Conservation (phyloP, 2,113 vertebrate species). For the Platichthys flesus region DNA sequence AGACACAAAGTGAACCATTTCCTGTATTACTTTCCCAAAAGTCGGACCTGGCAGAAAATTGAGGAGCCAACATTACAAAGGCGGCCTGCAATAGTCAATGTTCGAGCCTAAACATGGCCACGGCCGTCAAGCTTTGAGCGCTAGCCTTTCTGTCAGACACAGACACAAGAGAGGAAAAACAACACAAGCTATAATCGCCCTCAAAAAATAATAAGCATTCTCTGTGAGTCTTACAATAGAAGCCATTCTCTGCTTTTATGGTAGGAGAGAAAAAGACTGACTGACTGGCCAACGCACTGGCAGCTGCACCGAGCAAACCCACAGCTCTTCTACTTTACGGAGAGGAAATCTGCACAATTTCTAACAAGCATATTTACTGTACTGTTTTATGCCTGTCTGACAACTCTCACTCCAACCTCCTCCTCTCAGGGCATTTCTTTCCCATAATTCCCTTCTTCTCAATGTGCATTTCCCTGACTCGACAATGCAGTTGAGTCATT, state of each 20-base stretch:
- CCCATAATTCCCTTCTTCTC: not conserved
- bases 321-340: constrained; percentile 18
- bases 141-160: constrained; percentile 38
- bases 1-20: constrained; percentile 34
- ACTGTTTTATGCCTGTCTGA: not conserved
- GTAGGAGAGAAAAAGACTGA: constrained; percentile 39
- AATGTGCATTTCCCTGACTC: constrained; percentile 28
- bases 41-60: constrained; percentile 48
- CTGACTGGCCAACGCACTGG: constrained; percentile 36
- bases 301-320: constrained; percentile 36
- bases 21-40: constrained; percentile 38
- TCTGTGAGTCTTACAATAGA: constrained; percentile 55
- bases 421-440: not conserved
- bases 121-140: constrained; percentile 53
- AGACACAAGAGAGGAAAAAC: constrained; percentile 37
- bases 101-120: constrained; percentile 57
- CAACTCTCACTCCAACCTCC: too few species aligned
- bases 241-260: constrained; percentile 60
- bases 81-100: constrained; percentile 41
- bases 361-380: constrained; percentile 30
- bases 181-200: constrained; percentile 70
- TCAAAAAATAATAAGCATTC: constrained; percentile 68
- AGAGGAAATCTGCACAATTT: constrained; percentile 31
- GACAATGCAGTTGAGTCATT: constrained; percentile 47
- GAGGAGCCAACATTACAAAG: constrained; percentile 35